Base-by-base conservation (phyloP, 2,797 vertebrate genomes). In the Pampus argenteus region DNA sequence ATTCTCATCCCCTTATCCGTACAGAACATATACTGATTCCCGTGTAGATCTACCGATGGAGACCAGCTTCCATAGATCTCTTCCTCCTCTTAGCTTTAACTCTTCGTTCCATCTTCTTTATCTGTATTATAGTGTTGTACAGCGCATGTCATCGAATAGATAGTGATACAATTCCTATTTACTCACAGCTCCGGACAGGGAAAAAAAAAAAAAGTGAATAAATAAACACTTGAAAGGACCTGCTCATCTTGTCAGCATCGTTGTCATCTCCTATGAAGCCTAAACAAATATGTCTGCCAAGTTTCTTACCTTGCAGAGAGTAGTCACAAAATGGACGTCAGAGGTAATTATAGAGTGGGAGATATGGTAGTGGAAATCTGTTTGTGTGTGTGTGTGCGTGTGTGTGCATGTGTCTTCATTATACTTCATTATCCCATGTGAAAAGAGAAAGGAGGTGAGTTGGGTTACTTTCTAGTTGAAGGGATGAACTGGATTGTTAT, bases 331-430 rank as follows among this genome's bases (percentile, higher is more conserved):
- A 91, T 90, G 82, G 76, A 84, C 76, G 78, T 88, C 81, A 34
- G 82, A 77, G 78, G 79, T 91, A 91, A 93, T 94, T 90, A 92
- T 79, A 76, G 79, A 85, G 79, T 67, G 66, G 44, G 51, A 75
- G 74, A 79, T 34, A 69, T 65, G 70, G 51, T 71, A 68, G 67
- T 71, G 80, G 75, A 85, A 78, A 84, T 77, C 20, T 40, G 56
- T 47, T 38, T 62, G 45, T 17, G 7, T 54, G 6, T 66, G 34
- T 74, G 57, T 40, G 56, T 47, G 38, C 54, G 52, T 17, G 7
- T 54, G 7, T 66, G 40, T 74, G 52, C n/a, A n/a, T n/a, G n/a
- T n/a, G n/a, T n/a, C n/a, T n/a, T 56, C 11, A 59, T 71, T 50
- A 59, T 25, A 89, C 84, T 44, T 54, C 45, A 7, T 40, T 61